Evolutionary conservation across 1,140 invertebrate species (phyloP), one percentile per base, ranked within the genome.

Genomic region (Drosophila nigrodunni): DNA sequence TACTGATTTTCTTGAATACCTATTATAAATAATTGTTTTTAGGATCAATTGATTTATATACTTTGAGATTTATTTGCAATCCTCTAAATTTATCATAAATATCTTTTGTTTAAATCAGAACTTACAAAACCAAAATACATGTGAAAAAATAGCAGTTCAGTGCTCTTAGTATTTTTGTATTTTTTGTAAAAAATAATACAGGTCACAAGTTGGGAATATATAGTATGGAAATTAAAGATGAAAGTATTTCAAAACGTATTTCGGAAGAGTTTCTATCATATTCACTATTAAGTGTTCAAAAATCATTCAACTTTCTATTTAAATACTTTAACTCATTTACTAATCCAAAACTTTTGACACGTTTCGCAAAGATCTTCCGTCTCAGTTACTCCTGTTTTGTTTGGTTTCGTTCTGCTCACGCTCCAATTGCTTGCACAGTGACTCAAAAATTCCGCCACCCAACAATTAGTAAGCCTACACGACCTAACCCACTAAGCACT

Each of bases 391-490:
- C 61, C 25, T 4, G 18, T 30, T 30, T 30, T 30, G 25, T 30
- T 30, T 30, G 25, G 25, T 30, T 30, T 30, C 25, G 25, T 44
- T 47, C 18, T 39, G 18, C 44, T 87, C 72, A 87, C 78, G 83
- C 83, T 80, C 83, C 83, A 88, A 78, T 88, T 87, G 80, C 74
- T 43, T 49, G 64, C 76, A 82, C 62, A 82, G 78, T 79, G 83
- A 87, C 76, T 88, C 83, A 79, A 77, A 61, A 74, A 74, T 71
- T 88, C 64, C 50, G 83, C 83, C 83, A 88, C 83, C 80, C 80
- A 88, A 83, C 83, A 87, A 87, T 87, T 87, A 87, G 83, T 80
- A 68, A 70, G 80, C 83, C 83, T 77, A 87, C 83, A 88, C 83
- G 80, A 87, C 83, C 83, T 87, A 87, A 81, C 83, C 83, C 83